Conservation (phyloP, 1,140 invertebrate species). For the Ceratina japonica region DNA sequence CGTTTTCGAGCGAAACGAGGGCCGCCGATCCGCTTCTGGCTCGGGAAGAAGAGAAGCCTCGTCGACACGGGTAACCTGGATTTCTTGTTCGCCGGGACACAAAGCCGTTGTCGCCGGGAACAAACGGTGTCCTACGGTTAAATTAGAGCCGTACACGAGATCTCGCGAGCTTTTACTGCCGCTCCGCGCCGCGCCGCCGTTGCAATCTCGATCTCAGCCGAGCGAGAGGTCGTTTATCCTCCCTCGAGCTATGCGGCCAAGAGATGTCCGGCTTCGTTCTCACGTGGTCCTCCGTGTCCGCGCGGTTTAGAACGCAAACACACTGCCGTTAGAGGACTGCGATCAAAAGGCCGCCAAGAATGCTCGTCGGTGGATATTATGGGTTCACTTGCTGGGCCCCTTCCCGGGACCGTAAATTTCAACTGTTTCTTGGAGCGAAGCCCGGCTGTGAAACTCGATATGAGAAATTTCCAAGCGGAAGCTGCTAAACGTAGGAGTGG, state of each 20-base stretch:
- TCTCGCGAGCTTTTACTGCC: slow-evolving; percentile 54
- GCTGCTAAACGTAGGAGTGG: neutral
- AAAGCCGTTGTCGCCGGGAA: slow-evolving; percentile 37
- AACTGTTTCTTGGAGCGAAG: slow-evolving; percentile 18
- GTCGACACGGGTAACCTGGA: slow-evolving; percentile 42
- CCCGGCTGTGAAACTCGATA: slow-evolving; percentile 20
- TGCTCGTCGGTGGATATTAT: slow-evolving; percentile 12
- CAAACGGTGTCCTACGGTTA: slow-evolving; percentile 48
- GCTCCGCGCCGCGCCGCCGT: slow-evolving; percentile 41
- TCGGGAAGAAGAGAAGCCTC: neutral
- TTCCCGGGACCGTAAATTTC: slow-evolving; percentile 11
- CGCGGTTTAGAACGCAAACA: slow-evolving; percentile 13
- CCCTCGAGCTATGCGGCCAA: slow-evolving; percentile 52
- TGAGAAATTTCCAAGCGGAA: neutral
- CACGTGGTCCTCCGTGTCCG: slow-evolving; percentile 19
- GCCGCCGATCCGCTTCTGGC: neutral
- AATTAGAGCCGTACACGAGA: slow-evolving; percentile 55
- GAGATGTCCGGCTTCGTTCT: slow-evolving; percentile 54
- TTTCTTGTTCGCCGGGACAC: slow-evolving; percentile 53
- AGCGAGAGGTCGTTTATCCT: slow-evolving; percentile 61
- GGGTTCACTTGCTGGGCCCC: neutral
- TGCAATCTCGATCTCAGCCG: slow-evolving; percentile 59
- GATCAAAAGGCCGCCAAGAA: slow-evolving; percentile 21
- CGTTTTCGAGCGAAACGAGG: neutral
- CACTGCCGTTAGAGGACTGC: slow-evolving; percentile 24